Percentiles rank a stretch among this genome's conserved stretches.
Evolutionary conservation across 2,113 vertebrate genomes (phyloP).

Genomic region (Verasper variegatus): DNA sequence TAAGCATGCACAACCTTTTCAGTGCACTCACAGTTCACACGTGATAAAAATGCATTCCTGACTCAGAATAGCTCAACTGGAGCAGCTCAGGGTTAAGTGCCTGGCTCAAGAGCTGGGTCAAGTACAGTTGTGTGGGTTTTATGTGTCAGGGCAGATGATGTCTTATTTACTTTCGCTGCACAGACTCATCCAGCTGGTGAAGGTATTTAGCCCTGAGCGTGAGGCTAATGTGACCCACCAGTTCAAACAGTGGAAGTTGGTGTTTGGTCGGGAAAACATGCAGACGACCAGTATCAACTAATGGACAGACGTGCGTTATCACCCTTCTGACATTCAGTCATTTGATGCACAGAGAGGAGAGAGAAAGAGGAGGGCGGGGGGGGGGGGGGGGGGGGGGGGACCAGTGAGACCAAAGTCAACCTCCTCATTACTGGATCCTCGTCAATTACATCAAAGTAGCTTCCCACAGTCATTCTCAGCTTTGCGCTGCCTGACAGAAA

Average conservation of each 20-base stretch:
- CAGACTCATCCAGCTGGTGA: conserved; percentile 18
- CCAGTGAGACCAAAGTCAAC: conserved; percentile 35
- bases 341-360: conserved; percentile 31
- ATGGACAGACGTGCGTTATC: conserved; percentile 6
- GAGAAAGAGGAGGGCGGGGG: no score
- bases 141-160: conserved; percentile 7
- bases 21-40: no score
- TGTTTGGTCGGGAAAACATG: neutral
- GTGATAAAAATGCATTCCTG: neutral
- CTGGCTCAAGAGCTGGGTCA: conserved; percentile 37
- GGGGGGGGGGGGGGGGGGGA: no score
- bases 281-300: conserved; percentile 22
- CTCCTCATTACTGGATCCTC: conserved; percentile 61
- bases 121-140: conserved; percentile 11
- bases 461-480: conserved; percentile 24
- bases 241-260: conserved; percentile 28
- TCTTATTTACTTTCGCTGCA: conserved; percentile 23
- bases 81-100: conserved; percentile 23
- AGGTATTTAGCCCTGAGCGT: conserved; percentile 15
- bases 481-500: conserved; percentile 33
- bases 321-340: conserved; percentile 11
- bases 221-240: conserved; percentile 8
- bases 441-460: conserved; percentile 52
- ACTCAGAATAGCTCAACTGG: neutral
- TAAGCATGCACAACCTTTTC: neutral